phyloP scores from a whole-genome alignment of 2,888 invertebrate genomes.

The Caradrina kadenii region DNA sequence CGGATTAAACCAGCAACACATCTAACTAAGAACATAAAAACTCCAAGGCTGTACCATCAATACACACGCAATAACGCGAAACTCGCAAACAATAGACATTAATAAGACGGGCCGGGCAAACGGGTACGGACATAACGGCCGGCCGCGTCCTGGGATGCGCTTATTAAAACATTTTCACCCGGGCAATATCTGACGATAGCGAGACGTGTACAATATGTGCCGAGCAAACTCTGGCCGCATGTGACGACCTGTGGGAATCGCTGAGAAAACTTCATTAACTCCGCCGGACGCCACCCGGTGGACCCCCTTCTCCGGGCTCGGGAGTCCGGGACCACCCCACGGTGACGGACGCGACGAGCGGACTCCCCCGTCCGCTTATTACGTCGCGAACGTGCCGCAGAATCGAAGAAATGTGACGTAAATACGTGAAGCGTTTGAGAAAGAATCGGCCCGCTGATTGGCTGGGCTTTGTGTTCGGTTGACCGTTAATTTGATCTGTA shows the following conservation, averaged over 20 bases:
- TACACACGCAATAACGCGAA: conserved; percentile 85
- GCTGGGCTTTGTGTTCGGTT: conserved; percentile 85
- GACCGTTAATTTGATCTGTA: conserved; percentile 89
- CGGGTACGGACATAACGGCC: conserved; percentile 77
- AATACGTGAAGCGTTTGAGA: conserved; percentile 84
- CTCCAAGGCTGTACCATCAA: conserved; percentile 71
- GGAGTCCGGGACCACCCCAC: conserved; percentile 65
- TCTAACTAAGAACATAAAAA: conserved; percentile 65
- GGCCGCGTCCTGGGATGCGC: conserved; percentile 84
- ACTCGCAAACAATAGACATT: conserved; percentile 89
- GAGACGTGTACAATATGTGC: conserved; percentile 89
- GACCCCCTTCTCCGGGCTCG: conserved; percentile 57
- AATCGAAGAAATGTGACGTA: conserved; percentile 90
- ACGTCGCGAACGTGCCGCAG: conserved; percentile 89
- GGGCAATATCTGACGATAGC: conserved; percentile 86
- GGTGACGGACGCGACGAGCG: conserved; percentile 82
- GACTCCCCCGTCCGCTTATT: conserved; percentile 87
- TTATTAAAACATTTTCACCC: conserved; percentile 90
- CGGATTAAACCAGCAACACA: conserved; percentile 48
- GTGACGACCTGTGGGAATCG: conserved; percentile 91
- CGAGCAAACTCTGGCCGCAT: conserved; percentile 87
- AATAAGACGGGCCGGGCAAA: conserved; percentile 83
- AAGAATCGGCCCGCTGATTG: conserved; percentile 88
- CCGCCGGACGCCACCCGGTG: conserved; percentile 79
- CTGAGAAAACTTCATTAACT: conserved; percentile 91